Base-by-base conservation (phyloP, 2,888 invertebrate genomes). In the Muscina levida region DNA sequence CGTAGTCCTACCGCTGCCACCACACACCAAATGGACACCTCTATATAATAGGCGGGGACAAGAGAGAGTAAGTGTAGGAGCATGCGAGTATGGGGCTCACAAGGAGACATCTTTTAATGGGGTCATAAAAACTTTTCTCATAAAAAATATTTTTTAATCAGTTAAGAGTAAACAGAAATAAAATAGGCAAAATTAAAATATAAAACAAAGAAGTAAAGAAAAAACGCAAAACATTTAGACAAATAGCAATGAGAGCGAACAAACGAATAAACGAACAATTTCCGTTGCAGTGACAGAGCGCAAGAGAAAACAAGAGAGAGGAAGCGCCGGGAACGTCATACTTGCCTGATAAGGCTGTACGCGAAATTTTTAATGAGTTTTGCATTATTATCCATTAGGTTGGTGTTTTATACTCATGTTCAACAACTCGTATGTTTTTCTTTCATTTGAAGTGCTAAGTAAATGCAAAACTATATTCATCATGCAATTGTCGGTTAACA, bases 91-190 rank as follows among this genome's bases (percentile, higher is more conserved):
- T 65, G 42, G 51, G 17, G 37, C 11, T 15, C n/a, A 67, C 62
- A 62, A 53, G 57, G 46, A 15, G 67, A 76, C 53, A 62, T 68
- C 72, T 72, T 76, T 79, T 76, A 80, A 80, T 80, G 79, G 76
- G 79, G 76, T 70, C 79, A 66, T 76, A 80, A 80, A 79, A 80
- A 80, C 65, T 80, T 80, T 80, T 76, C 79, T 80, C 79, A 80
- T 80, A 79, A 79, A 74, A 73, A 72, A 66, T 72, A 70, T 76
- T 79, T 31, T 68, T 80, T 76, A 80, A 76, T 80, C 79, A 80
- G 76, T 72, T 72, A 72, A 22, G 31, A 76, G 79, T 51, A 80
- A 79, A 72, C 48, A 72, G 53, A 68, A 65, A 31, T 44, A 51
- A 72, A 72, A 80, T 57, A 37, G 42, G 59, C 51, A 53, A 39